Conservation (phyloP, 1,140 invertebrate genomes). For the Nymphalis io region DNA sequence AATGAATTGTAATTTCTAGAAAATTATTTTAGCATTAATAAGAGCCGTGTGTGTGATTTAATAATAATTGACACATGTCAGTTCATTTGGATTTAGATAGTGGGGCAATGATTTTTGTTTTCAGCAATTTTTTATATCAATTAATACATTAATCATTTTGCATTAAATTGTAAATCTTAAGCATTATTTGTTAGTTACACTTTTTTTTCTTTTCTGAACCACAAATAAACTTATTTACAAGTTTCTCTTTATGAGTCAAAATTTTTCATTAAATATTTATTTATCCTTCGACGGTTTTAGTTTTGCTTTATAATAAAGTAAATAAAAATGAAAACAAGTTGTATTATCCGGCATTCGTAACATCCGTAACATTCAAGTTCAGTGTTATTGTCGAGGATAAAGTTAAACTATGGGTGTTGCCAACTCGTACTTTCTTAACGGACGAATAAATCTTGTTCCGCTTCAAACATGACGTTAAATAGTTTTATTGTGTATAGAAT, state of each 20-base stretch:
- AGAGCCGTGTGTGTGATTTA: too few species aligned
- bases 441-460: slow-evolving; percentile 29
- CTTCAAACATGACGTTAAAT: slow-evolving; percentile 26
- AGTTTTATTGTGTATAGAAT: slow-evolving; percentile 19
- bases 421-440: slow-evolving; percentile 29
- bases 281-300: background rate
- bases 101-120: too few species aligned
- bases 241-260: too few species aligned
- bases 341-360: slow-evolving; percentile 33
- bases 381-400: slow-evolving; percentile 34
- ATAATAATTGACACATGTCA: background rate
- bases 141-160: background rate
- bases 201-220: too few species aligned
- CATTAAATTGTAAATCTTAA: too few species aligned
- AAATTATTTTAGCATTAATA: background rate
- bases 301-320: slow-evolving; percentile 11
- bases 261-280: background rate
- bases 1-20: background rate
- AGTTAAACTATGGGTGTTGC: slow-evolving; percentile 29
- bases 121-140: background rate
- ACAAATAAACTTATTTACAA: too few species aligned
- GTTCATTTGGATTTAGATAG: background rate
- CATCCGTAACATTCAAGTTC: slow-evolving; percentile 35
- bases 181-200: too few species aligned
- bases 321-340: slow-evolving; percentile 11